Percentiles rank a stretch among this genome's conserved stretches.
phyloP scores from a whole-genome alignment of 2,888 invertebrate species.

The Ormyrus pomaceus region DNA sequence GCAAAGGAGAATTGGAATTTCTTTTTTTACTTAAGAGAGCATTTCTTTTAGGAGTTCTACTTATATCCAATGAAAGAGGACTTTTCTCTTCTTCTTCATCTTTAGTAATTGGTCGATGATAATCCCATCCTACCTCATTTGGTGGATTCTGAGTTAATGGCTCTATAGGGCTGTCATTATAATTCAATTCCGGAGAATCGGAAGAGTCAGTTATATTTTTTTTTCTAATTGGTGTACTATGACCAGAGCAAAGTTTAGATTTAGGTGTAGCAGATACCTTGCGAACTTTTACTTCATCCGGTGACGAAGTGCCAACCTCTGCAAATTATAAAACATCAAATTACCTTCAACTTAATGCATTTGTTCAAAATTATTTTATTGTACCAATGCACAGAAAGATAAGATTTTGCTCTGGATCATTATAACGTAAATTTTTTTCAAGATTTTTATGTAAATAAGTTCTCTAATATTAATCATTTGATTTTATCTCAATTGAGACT shows the following conservation, averaged over 20 bases:
- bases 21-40: conserved; percentile 49
- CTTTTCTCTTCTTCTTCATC: conserved; percentile 27
- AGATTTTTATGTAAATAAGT: too few species aligned
- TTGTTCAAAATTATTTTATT: too few species aligned
- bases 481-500: too few species aligned
- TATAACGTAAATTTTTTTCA: too few species aligned
- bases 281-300: conserved; percentile 42
- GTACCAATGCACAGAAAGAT: too few species aligned
- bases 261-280: conserved; percentile 24
- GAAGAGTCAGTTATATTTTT: conserved; percentile 26
- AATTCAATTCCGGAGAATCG: conserved; percentile 54
- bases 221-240: conserved; percentile 55
- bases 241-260: conserved; percentile 27
- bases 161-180: conserved; percentile 57
- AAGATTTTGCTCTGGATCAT: too few species aligned
- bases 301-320: conserved; percentile 21
- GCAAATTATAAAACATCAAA: too few species aligned
- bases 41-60: conserved; percentile 56
- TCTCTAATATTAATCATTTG: too few species aligned
- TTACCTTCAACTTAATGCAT: too few species aligned
- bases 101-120: conserved; percentile 45
- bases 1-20: conserved; percentile 55
- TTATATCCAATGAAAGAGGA: conserved; percentile 32
- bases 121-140: conserved; percentile 58
- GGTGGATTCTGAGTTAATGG: conserved; percentile 56